A percentile compares a stretch with the other conserved stretches of the same genome.
Conservation (phyloP, 2,888 invertebrate genomes). For the Stictocephala bisonia region DNA sequence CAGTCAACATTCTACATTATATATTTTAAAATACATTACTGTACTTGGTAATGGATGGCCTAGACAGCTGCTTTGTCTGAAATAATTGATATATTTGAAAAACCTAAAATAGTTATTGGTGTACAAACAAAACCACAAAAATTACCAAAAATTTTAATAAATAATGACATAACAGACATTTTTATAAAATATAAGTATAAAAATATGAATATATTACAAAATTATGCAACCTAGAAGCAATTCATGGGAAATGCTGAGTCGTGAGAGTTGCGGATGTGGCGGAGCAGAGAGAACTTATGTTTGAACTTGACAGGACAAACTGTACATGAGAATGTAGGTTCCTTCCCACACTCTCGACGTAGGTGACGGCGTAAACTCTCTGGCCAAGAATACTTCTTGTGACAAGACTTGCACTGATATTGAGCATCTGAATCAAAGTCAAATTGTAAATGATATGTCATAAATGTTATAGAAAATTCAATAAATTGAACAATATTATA, state of each 20-base stretch:
- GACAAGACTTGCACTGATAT: not conserved
- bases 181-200: not conserved
- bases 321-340: slow-evolving; percentile 63
- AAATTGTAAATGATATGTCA: no score
- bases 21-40: no score
- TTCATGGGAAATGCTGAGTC: no score
- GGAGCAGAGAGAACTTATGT: slow-evolving; percentile 22
- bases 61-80: not conserved
- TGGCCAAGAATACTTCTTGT: slow-evolving; percentile 27
- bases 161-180: no score
- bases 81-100: no score
- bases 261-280: slow-evolving; percentile 21
- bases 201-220: no score
- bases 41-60: no score
- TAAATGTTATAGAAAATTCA: no score
- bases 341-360: slow-evolving; percentile 64
- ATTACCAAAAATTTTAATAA: not conserved
- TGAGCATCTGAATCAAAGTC: not conserved
- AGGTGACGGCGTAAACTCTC: slow-evolving; percentile 58
- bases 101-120: not conserved
- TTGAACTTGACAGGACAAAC: slow-evolving; percentile 36
- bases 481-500: no score
- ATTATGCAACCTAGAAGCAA: no score
- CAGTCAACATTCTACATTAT: no score
- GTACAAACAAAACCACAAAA: not conserved